These are phyloP conservation scores for Latrodectus hesperus DNA, from an alignment of 2,888 invertebrate genomes.

Conservation along the genomic window DNA sequence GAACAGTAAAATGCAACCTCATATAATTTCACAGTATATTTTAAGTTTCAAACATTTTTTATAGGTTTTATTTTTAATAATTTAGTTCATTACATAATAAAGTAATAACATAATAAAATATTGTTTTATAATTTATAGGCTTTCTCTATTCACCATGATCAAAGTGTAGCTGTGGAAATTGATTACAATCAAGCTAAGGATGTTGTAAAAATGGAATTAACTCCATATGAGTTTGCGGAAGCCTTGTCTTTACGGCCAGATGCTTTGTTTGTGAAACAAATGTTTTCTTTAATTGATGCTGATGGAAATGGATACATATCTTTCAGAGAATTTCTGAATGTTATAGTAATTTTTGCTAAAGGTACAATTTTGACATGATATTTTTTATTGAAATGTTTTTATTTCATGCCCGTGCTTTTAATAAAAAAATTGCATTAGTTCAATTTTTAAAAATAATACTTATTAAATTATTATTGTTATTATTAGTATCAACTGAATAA, in stretches of 20 bases:
- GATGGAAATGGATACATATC: constrained; percentile 80
- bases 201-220: constrained; percentile 78
- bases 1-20: no score
- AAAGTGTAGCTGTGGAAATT: constrained; percentile 54
- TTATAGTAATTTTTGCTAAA: constrained; percentile 79
- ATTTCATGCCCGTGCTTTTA: no score
- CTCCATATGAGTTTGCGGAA: constrained; percentile 79
- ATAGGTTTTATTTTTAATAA: no score
- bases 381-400: no score
- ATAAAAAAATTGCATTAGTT: no score
- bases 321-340: constrained; percentile 80
- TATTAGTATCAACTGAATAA: not conserved
- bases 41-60: no score
- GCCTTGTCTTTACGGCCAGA: constrained; percentile 78
- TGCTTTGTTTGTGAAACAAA: constrained; percentile 79
- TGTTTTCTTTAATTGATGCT: constrained; percentile 79
- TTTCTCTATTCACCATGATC: constrained; percentile 70
- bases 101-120: not conserved
- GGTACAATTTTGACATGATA: constrained; percentile 72
- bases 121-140: constrained; percentile 69
- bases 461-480: not conserved
- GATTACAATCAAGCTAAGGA: constrained; percentile 75
- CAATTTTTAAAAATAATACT: not conserved
- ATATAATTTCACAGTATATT: no score
- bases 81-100: no score